Evolutionary conservation across 2,113 vertebrate species (phyloP).

Genomic region (Triplophysa siluroides): DNA sequence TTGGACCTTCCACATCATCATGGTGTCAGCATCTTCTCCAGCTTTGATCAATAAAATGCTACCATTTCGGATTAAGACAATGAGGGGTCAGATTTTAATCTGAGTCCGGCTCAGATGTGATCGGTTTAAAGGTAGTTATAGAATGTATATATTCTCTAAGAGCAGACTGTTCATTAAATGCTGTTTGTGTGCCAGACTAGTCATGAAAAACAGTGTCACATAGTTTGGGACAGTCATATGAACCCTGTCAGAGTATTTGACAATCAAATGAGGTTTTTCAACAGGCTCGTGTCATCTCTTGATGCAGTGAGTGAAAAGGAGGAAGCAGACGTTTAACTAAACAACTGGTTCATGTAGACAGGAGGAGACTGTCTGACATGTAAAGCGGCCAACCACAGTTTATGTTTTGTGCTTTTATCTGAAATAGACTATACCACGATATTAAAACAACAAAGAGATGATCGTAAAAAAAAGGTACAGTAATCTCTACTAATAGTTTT

Average conservation of each 20-base stretch:
- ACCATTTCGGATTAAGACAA: not conserved
- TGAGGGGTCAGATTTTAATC: not conserved
- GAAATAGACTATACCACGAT: too few species aligned
- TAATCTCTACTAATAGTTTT: too few species aligned
- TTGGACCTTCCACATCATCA: constrained; percentile 28
- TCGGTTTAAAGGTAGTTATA: not conserved
- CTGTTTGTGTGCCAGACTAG: too few species aligned
- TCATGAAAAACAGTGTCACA: too few species aligned
- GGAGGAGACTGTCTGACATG: not conserved
- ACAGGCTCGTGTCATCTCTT: not conserved
- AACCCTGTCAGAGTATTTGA: not conserved
- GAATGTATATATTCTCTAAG: too few species aligned
- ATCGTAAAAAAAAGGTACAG: too few species aligned
- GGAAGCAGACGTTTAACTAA: too few species aligned
- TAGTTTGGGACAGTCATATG: not conserved
- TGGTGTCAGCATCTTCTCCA: not conserved
- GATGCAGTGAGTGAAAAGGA: not conserved
- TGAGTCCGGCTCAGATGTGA: not conserved
- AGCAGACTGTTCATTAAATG: too few species aligned
- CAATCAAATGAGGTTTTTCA: constrained; percentile 13
- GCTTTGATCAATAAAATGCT: not conserved
- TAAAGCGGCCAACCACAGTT: too few species aligned
- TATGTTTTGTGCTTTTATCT: too few species aligned
- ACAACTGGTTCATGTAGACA: too few species aligned
- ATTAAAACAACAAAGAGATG: too few species aligned